Evolutionary conservation across 2,888 invertebrate genomes (phyloP).

Genomic region (Petrolisthes cinctipes): DNA sequence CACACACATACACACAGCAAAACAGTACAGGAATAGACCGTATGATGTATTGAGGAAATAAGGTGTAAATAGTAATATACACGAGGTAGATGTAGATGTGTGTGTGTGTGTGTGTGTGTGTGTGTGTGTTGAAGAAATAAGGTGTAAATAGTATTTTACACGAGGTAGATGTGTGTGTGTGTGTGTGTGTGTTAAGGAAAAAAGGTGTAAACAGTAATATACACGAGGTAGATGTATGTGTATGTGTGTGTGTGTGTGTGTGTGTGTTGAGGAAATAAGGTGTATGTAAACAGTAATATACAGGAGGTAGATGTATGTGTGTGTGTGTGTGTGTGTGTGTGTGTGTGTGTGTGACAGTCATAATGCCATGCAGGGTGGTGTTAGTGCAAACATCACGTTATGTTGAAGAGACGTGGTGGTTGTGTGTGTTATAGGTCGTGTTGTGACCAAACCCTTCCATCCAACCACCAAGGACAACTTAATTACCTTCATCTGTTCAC

Average conservation of each 20-base stretch:
- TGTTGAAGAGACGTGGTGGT: no score
- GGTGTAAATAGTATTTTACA: background rate
- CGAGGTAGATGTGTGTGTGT: background rate
- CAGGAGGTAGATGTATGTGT: background rate
- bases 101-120: conserved; percentile 15
- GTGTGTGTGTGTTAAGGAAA: conserved; percentile 3
- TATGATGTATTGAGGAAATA: no score
- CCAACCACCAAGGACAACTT: no score
- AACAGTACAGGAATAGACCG: no score
- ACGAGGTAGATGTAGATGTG: background rate
- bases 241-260: conserved; percentile 5
- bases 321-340: conserved; percentile 9
- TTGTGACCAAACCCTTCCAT: no score
- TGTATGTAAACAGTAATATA: background rate
- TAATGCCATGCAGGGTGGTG: no score
- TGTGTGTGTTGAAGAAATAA: background rate
- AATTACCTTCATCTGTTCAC: no score
- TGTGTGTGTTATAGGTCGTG: no score
- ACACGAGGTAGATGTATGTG: background rate
- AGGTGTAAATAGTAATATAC: no score
- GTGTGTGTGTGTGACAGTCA: no score
- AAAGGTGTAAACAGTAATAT: background rate
- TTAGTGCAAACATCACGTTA: no score
- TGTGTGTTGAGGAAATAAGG: background rate
- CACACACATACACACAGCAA: no score